Evolutionary conservation across 2,797 vertebrate genomes (phyloP).

Genomic region (Gymnocypris eckloni): DNA sequence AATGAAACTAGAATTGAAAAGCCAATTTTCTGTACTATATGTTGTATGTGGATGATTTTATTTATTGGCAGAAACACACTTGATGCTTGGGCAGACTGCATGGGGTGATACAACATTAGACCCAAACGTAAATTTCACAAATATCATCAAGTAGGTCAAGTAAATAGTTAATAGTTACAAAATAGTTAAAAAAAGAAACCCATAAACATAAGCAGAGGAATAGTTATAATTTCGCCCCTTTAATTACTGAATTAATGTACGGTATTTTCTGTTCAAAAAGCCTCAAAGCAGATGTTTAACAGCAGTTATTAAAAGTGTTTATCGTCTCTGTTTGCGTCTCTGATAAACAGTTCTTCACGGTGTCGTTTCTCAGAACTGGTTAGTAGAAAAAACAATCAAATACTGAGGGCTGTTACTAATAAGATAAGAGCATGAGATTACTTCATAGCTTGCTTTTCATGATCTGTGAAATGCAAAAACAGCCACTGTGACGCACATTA

Average conservation of each 20-base stretch:
- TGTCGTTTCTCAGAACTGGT: background rate
- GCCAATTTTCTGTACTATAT: background rate
- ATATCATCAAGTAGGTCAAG: background rate
- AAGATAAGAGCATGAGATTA: background rate
- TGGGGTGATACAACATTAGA: background rate
- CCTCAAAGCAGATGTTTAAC: background rate
- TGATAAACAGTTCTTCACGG: constrained; percentile 10
- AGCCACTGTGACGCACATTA: background rate
- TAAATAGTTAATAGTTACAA: background rate
- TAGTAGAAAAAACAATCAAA: background rate
- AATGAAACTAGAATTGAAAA: background rate
- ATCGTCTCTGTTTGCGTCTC: background rate
- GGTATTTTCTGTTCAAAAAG: background rate
- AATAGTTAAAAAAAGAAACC: background rate
- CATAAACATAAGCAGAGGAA: background rate
- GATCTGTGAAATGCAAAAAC: background rate
- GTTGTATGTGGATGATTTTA: background rate
- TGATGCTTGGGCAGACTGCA: background rate
- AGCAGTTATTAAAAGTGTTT: constrained; percentile 10
- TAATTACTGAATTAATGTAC: background rate
- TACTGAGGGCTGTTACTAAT: background rate
- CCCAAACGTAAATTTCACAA: background rate
- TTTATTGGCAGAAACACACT: background rate
- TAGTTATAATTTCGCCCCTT: background rate
- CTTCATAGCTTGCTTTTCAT: background rate